Evolutionary conservation across 2,113 vertebrate genomes (phyloP).

Genomic region (Phrynosoma platyrhinos): DNA sequence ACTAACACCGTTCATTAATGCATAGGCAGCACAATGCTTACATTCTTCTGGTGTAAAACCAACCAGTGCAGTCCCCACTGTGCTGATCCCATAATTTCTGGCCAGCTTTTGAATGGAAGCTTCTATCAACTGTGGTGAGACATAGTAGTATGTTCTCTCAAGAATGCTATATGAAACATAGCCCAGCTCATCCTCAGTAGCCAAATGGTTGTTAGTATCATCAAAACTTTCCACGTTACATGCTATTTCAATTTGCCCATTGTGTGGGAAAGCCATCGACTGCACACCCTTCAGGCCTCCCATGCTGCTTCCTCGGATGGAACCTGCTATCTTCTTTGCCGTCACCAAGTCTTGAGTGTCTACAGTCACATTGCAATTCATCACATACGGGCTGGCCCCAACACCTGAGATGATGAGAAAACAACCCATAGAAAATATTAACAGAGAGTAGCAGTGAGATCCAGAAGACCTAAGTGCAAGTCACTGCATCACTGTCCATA

Average conservation of each 20-base stretch:
- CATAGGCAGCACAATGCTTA: constrained; percentile 72
- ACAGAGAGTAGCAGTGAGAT: not conserved
- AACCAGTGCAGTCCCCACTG: constrained; percentile 70
- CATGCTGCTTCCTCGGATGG: constrained; percentile 67
- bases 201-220: constrained; percentile 32
- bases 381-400: constrained; percentile 77
- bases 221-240: constrained; percentile 80
- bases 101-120: constrained; percentile 72
- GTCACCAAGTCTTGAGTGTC: constrained; percentile 73
- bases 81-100: constrained; percentile 54
- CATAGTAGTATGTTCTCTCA: constrained; percentile 68
- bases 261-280: constrained; percentile 77
- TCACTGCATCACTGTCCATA: no score
- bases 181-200: constrained; percentile 7
- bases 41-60: constrained; percentile 79
- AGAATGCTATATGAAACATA: constrained; percentile 65
- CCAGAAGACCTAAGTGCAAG: not conserved
- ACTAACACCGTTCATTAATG: constrained; percentile 66
- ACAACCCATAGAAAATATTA: not conserved
- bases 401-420: constrained; percentile 69
- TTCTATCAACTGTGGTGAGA: constrained; percentile 73
- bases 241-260: constrained; percentile 77
- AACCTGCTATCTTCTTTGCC: constrained; percentile 69
- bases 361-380: constrained; percentile 83
- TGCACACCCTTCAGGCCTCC: constrained; percentile 78